Evolutionary conservation across 2,888 invertebrate genomes (phyloP).

Genomic region (Lithophane leautieri): DNA sequence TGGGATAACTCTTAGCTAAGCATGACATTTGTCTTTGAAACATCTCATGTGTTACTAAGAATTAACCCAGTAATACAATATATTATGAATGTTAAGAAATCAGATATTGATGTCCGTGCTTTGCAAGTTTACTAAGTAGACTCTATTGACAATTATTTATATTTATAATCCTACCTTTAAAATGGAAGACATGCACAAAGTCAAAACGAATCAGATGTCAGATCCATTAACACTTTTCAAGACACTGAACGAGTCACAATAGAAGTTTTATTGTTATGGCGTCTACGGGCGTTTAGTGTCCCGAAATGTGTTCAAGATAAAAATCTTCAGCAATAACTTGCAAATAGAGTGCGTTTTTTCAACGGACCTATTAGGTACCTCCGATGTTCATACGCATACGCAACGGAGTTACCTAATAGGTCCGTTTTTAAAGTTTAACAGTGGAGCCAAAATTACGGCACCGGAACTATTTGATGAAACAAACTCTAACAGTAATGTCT

Average conservation of each 20-base stretch:
- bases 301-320: too few species aligned
- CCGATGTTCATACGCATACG: too few species aligned
- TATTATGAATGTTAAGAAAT: slow-evolving; percentile 34
- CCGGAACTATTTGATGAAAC: too few species aligned
- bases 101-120: slow-evolving; percentile 38
- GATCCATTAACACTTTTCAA: too few species aligned
- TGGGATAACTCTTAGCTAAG: slow-evolving; percentile 19
- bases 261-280: too few species aligned
- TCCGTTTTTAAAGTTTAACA: too few species aligned
- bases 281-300: too few species aligned
- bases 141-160: background rate
- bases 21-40: background rate
- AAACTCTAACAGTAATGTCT: slow-evolving; percentile 24
- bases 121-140: slow-evolving; percentile 38
- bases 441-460: too few species aligned
- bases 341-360: background rate
- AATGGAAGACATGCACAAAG: background rate
- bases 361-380: too few species aligned
- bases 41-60: slow-evolving; percentile 12
- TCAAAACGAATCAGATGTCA: too few species aligned
- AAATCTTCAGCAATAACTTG: slow-evolving; percentile 17
- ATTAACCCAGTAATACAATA: slow-evolving; percentile 17
- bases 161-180: background rate
- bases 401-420: too few species aligned
- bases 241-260: too few species aligned